Evolutionary conservation across 2,888 invertebrate species (phyloP), one percentile per base, ranked within the genome.

Genomic region (Himalopsyche kuldschensis): DNA sequence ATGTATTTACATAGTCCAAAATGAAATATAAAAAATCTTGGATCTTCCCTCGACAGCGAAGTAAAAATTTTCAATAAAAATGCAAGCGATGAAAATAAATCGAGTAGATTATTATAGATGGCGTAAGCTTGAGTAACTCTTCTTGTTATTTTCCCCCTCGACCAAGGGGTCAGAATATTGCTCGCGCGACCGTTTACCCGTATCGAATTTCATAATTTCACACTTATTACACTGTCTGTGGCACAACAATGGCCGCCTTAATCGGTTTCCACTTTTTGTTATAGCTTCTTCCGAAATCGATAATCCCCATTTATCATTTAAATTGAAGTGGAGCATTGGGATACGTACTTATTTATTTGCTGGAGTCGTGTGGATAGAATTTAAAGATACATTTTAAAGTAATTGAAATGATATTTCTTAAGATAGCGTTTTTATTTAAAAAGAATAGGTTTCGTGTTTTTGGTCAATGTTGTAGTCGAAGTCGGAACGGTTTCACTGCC

Each of bases 181-280:
- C 20, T 55, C 63, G 79, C 32, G 48, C 24, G 46, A 35, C 75
- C 82, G 79, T 76, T 78, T 82, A 81, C 31, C 85, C 85, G 78
- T 85, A 80, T 83, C 85, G 83, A 85, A 85, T 85, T 83, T 83
- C 83, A 83, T 85, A 85, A 85, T 85, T 85, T 85, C 85, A 85
- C 85, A 85, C 85, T 85, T 85, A 85, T 85, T 83, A 83, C 80
- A 55, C 75, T 32, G 75, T 48, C 79, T 76, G 31, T 17, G 63
- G 79, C 55, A 47, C 55, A 31, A 83, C 83, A 83, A 83, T 81
- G 83, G 83, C 30, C 47, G 31, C 75, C 78, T 79, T 83, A 85
- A 85, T 85, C 81, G 85, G 79, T 78, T 79, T 80, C 76, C 20
- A 81, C 69, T 83, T 85, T 84, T 85, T 79, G 81, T 81, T 83